phyloP scores from a whole-genome alignment of 2,888 invertebrate genomes.

The Drosophila rellima region DNA sequence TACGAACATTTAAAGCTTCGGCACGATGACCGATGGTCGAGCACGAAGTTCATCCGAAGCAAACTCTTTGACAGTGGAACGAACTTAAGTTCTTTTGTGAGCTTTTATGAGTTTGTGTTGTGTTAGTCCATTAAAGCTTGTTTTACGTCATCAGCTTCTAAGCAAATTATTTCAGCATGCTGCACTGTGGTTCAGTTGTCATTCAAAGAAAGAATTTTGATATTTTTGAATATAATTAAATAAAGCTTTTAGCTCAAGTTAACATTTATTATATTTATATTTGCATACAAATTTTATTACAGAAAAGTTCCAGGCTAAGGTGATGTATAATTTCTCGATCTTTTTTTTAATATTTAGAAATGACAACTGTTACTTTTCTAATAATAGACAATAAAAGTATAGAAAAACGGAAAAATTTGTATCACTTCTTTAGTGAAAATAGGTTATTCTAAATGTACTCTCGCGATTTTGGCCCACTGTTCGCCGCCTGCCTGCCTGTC shows the following conservation, averaged over 20 bases:
- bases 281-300: too few relatives aligned
- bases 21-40: conserved; percentile 38
- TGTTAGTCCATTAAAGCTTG: conserved; percentile 36
- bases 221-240: too few relatives aligned
- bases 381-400: too few relatives aligned
- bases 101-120: conserved; percentile 29
- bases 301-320: too few relatives aligned
- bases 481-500: conserved; percentile 39
- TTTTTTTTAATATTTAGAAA: too few relatives aligned
- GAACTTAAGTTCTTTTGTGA: conserved; percentile 36
- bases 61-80: conserved; percentile 41
- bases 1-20: conserved; percentile 16
- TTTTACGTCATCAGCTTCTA: conserved; percentile 49
- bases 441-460: neutral
- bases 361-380: too few relatives aligned
- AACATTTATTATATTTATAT: too few relatives aligned
- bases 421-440: neutral
- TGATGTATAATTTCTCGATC: too few relatives aligned
- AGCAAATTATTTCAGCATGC: conserved; percentile 42
- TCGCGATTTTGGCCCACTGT: conserved; percentile 42
- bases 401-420: neutral
- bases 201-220: neutral
- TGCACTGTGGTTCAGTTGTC: conserved; percentile 29
- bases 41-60: conserved; percentile 40
- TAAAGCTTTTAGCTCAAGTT: too few relatives aligned